Conservation (phyloP, 1,140 invertebrate species). For the Oedothorax gibbosus region DNA sequence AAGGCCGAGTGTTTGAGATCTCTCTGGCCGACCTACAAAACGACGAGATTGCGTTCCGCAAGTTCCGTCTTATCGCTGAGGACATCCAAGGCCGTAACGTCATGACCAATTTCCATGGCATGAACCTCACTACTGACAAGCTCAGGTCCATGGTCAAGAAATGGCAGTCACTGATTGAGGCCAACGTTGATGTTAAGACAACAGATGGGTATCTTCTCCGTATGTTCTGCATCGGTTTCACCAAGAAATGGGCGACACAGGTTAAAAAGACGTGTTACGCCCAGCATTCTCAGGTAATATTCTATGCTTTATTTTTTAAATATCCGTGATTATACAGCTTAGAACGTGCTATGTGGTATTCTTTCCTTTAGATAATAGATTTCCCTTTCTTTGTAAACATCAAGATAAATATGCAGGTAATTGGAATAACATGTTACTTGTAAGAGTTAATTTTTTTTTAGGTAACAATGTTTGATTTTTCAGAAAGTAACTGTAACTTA, state of each 20-base stretch:
- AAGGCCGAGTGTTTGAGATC: conserved; percentile 97
- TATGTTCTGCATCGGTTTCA: conserved; percentile 99
- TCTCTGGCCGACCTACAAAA: conserved; percentile 96
- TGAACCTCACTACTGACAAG: conserved; percentile 99
- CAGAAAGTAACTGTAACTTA: too few relatives aligned
- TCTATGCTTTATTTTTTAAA: not conserved
- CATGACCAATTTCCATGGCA: conserved; percentile 98
- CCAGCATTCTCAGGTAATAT: conserved; percentile 89
- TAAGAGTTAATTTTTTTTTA: not conserved
- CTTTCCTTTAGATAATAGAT: not conserved
- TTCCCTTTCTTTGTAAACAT: too few relatives aligned
- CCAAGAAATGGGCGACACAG: conserved; percentile 92
- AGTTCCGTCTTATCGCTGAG: conserved; percentile 94
- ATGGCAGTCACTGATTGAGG: conserved; percentile 98
- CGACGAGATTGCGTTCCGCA: conserved; percentile 96
- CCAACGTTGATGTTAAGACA: conserved; percentile 96
- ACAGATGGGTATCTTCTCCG: conserved; percentile 96
- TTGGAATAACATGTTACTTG: not conserved
- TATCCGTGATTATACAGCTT: not conserved
- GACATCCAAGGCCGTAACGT: conserved; percentile 93
- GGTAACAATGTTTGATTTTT: too few relatives aligned
- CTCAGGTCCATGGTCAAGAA: conserved; percentile 99
- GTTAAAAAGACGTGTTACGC: conserved; percentile 98
- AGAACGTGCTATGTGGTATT: not conserved
- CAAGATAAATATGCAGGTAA: not conserved